Evolutionary conservation across 2,888 invertebrate genomes (phyloP), one percentile per base, ranked within the genome.

Genomic region (Stenoptilia bipunctidactyla): DNA sequence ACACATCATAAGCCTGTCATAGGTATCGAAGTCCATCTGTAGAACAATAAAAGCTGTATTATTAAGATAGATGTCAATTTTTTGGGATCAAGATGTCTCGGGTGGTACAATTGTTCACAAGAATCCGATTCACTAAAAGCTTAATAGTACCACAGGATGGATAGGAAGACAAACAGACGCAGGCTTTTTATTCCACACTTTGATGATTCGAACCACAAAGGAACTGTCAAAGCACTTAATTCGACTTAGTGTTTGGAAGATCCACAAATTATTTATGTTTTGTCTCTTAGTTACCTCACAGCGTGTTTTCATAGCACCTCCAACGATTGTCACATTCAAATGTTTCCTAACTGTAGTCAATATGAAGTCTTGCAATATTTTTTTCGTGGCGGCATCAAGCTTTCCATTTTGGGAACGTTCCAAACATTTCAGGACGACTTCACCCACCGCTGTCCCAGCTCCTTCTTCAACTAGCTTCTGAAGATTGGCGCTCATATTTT

Each of bases 251-350:
- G n/a, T n/a, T n/a, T n/a, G n/a, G n/a, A n/a, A n/a, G n/a, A n/a
- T n/a, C n/a, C n/a, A n/a, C n/a, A n/a, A n/a, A n/a, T n/a, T n/a
- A n/a, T n/a, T n/a, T n/a, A n/a, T n/a, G n/a, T n/a, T n/a, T n/a
- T n/a, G n/a, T n/a, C n/a, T n/a, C n/a, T n/a, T n/a, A 40, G 46
- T 45, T 50, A 77, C 82, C 65, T 83, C 82, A 47, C 83, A 83
- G 44, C 82, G 64, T 1, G 83, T 83, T 47, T 82, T 83, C 1
- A 77, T 70, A 38, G 83, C 82, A 25, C 82, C 83, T 34, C 80
- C 82, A 30, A 82, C 57, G 14, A 83, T 73, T 0, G 79, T 77
- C 43, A 75, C 56, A 51, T 74, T 73, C 47, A 82, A 65, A 56
- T 82, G 72, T 48, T 68, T 71, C 46, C 67, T 79, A 0, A 80